These are phyloP conservation scores for Micrasema longulum DNA, from an alignment of 1,140 invertebrate genomes.

Conservation along the genomic window DNA sequence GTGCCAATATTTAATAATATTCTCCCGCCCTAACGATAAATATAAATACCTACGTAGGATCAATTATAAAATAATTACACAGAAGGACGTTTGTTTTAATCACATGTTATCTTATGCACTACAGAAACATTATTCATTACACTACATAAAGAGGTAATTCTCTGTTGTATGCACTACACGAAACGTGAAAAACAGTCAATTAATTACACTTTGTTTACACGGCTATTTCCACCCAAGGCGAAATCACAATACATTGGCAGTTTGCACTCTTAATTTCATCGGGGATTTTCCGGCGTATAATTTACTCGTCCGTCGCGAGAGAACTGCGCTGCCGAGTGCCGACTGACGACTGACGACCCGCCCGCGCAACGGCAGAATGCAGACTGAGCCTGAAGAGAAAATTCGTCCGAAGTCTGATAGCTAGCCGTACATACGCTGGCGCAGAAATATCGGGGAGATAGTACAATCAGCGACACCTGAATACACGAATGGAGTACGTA, in stretches of 20 bases:
- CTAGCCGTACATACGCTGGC: too few species aligned
- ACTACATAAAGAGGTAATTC: too few species aligned
- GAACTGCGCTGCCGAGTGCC: neutral
- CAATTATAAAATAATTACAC: too few species aligned
- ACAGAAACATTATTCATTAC: too few species aligned
- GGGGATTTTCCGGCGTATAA: neutral
- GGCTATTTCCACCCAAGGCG: constrained; percentile 24
- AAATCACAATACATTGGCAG: constrained; percentile 3
- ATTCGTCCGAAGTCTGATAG: neutral
- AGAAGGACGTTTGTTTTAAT: too few species aligned
- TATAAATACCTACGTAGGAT: too few species aligned
- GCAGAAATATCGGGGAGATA: constrained; percentile 11
- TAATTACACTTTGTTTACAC: neutral
- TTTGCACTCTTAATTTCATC: constrained; percentile 27
- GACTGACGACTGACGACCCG: neutral
- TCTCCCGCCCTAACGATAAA: too few species aligned
- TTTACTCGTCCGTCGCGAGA: neutral
- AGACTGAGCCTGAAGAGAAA: neutral
- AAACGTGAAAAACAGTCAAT: too few species aligned
- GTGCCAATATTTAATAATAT: too few species aligned
- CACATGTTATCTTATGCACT: too few species aligned
- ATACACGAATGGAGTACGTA: too few species aligned
- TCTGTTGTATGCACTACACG: too few species aligned
- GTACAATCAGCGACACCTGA: neutral
- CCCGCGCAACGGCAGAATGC: neutral